phyloP scores from a whole-genome alignment of 1,140 invertebrate species.

The Hormaphis cornu region DNA sequence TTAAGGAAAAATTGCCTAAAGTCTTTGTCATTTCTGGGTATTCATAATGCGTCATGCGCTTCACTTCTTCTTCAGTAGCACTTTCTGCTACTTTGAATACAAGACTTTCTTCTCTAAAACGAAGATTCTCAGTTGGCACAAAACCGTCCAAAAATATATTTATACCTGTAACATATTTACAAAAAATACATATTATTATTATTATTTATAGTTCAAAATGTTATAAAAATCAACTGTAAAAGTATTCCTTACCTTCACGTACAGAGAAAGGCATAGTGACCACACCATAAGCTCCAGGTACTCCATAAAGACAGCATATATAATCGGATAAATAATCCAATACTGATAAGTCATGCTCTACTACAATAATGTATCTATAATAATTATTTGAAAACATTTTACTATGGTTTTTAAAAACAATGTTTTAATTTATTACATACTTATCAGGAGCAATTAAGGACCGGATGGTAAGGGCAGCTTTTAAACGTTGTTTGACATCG shows the following conservation, averaged over 20 bases:
- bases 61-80: conserved; percentile 92
- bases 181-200: too few relatives aligned
- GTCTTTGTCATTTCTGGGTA: conserved; percentile 82
- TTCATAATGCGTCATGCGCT: conserved; percentile 90
- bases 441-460: conserved; percentile 82
- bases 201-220: background rate
- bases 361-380: conserved; percentile 91
- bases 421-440: conserved; percentile 45
- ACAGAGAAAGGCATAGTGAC: conserved; percentile 99
- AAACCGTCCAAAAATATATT: conserved; percentile 99
- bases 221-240: background rate
- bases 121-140: conserved; percentile 97
- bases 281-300: conserved; percentile 97
- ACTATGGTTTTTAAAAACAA: background rate
- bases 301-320: conserved; percentile 96
- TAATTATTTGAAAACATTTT: conserved; percentile 34
- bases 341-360: conserved; percentile 98
- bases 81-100: conserved; percentile 98
- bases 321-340: conserved; percentile 98
- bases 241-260: conserved; percentile 65
- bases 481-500: conserved; percentile 97
- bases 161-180: conserved; percentile 56
- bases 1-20: conserved; percentile 74
- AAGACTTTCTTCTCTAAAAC: conserved; percentile 92
- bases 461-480: conserved; percentile 90